These are phyloP conservation scores for Anoplopoma fimbria DNA, from an alignment of 2,113 vertebrate genomes.

Conservation along the genomic window DNA sequence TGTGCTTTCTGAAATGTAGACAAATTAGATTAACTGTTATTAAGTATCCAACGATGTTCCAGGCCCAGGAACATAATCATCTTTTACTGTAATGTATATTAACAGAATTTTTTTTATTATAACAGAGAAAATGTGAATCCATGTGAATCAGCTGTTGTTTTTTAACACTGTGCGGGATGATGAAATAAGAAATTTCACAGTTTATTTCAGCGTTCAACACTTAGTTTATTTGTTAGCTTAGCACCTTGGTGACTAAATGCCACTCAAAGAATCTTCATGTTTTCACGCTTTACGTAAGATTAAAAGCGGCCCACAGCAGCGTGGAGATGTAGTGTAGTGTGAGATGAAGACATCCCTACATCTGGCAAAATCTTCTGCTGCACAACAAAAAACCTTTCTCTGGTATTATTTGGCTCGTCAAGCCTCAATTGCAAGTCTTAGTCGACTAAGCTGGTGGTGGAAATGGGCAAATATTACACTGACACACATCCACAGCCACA, in stretches of 20 bases:
- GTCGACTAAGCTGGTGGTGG: slow-evolving; percentile 48
- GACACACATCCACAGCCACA: slow-evolving; percentile 30
- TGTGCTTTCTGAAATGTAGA: background rate
- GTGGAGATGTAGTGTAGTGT: slow-evolving; percentile 8
- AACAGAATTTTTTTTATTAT: background rate
- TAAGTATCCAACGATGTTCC: background rate
- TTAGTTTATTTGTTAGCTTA: slow-evolving; percentile 11
- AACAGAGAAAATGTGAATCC: background rate
- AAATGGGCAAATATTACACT: slow-evolving; percentile 38
- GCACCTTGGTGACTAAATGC: slow-evolving; percentile 26
- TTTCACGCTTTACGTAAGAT: slow-evolving; percentile 46
- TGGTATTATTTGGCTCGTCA: slow-evolving; percentile 50
- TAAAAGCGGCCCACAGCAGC: slow-evolving; percentile 31
- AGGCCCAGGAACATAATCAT: background rate
- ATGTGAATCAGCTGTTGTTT: background rate
- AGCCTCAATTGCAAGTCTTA: slow-evolving; percentile 59
- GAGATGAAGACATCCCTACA: slow-evolving; percentile 46
- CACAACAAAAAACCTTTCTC: slow-evolving; percentile 12
- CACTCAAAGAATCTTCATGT: slow-evolving; percentile 21
- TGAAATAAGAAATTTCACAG: slow-evolving; percentile 17
- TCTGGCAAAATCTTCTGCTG: slow-evolving; percentile 38
- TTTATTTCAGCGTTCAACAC: slow-evolving; percentile 10
- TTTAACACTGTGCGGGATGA: background rate
- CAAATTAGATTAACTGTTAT: slow-evolving; percentile 2
- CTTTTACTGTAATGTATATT: background rate